These are phyloP conservation scores for Selene dorsalis DNA, from an alignment of 2,797 vertebrate species.

Conservation along the genomic window DNA sequence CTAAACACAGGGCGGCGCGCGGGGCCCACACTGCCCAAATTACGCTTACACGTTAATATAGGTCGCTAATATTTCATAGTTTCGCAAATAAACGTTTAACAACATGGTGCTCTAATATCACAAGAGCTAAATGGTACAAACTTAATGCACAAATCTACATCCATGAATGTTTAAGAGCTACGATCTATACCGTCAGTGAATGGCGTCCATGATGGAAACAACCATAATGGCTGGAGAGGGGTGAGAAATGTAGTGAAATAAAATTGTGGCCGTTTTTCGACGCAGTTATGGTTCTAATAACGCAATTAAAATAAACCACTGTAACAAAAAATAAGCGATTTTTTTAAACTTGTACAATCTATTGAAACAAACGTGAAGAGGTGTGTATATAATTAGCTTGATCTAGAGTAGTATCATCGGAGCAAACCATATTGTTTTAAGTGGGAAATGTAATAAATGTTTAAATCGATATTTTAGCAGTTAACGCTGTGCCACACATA, in stretches of 20 bases:
- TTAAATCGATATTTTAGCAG: fast-evolving
- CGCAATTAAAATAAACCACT: fast-evolving
- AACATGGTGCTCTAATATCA: fast-evolving
- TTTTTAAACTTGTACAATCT: fast-evolving
- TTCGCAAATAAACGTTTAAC: fast-evolving
- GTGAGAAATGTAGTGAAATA: background rate
- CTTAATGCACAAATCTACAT: fast-evolving
- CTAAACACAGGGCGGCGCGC: constrained; percentile 6
- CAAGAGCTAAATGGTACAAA: fast-evolving
- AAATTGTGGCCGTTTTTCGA: background rate
- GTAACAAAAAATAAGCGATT: fast-evolving
- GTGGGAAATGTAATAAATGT: background rate
- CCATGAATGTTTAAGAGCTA: constrained; percentile 43
- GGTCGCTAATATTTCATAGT: fast-evolving
- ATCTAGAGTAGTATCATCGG: constrained; percentile 65
- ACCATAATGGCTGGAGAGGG: constrained; percentile 59
- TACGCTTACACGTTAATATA: no score
- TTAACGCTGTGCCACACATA: fast-evolving
- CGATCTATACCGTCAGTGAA: constrained; percentile 81
- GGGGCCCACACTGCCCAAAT: constrained; percentile 48
- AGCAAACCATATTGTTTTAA: constrained; percentile 50
- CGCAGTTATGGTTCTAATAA: fast-evolving
- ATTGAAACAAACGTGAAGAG: background rate
- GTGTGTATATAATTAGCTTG: background rate
- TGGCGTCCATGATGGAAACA: constrained; percentile 81